Evolutionary conservation across 1,140 invertebrate genomes (phyloP).

Genomic region (Diachasmimorpha longicaudata): DNA sequence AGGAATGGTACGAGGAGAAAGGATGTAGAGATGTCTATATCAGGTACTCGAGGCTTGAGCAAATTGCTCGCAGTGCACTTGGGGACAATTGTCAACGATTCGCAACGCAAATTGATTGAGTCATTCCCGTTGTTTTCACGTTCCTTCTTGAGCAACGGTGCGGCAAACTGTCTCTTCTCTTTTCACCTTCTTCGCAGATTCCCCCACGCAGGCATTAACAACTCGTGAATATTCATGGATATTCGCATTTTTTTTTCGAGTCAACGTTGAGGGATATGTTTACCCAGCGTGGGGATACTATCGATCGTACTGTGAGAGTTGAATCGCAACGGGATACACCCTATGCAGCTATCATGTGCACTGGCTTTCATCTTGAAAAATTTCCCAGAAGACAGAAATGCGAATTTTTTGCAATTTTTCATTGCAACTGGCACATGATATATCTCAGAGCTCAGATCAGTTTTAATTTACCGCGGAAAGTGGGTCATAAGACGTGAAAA

Average conservation of each 20-base stretch:
- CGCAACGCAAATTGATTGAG: conserved; percentile 32
- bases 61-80: not conserved
- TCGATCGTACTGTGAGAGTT: not conserved
- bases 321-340: not conserved
- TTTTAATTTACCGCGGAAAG: too few relatives aligned
- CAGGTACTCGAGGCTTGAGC: not conserved
- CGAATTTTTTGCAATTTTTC: too few relatives aligned
- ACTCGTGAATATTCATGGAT: conserved; percentile 13
- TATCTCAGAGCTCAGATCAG: too few relatives aligned
- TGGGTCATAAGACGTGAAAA: too few relatives aligned
- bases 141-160: not conserved
- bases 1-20: conserved; percentile 24
- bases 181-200: not conserved
- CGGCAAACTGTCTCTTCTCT: not conserved
- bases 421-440: too few relatives aligned
- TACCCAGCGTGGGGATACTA: not conserved
- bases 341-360: not conserved
- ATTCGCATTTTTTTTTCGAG: not conserved
- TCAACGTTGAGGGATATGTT: not conserved
- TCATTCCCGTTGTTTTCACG: conserved; percentile 19
- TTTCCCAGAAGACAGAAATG: too few relatives aligned
- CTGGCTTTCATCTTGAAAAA: not conserved
- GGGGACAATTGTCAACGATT: conserved; percentile 18
- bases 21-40: not conserved
- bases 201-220: not conserved